Percentiles rank a stretch among this genome's conserved stretches.
Evolutionary conservation across 2,888 invertebrate species (phyloP).

Genomic region (Pyrrhosoma nymphula): DNA sequence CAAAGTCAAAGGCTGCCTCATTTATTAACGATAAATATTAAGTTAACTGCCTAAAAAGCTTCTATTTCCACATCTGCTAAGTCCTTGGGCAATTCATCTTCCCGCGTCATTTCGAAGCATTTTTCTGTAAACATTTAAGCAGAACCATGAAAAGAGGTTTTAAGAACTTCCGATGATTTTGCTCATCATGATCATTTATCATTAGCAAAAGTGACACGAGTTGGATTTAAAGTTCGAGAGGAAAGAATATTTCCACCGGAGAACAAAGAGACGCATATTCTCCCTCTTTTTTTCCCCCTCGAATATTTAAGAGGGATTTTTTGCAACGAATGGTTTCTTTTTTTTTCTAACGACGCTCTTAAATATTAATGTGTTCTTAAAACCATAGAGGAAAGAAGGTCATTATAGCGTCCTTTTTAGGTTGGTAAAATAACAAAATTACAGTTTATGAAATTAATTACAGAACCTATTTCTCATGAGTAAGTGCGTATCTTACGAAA

Average conservation of each 20-base stretch:
- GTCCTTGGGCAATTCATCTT: neutral
- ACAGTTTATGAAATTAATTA: too few species aligned
- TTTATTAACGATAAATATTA: neutral
- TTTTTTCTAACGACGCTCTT: neutral
- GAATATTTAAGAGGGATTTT: neutral
- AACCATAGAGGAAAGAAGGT: neutral
- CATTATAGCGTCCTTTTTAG: neutral
- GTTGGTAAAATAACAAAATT: neutral
- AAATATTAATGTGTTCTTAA: neutral
- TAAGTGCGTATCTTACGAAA: too few species aligned
- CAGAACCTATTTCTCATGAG: too few species aligned
- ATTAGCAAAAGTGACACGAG: neutral
- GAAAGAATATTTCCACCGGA: neutral
- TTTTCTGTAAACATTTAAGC: neutral
- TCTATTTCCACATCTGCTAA: neutral
- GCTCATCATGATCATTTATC: conserved; percentile 13
- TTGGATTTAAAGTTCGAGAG: neutral
- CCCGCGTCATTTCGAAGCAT: neutral
- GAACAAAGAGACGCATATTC: neutral
- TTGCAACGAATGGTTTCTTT: neutral
- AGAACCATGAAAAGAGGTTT: neutral
- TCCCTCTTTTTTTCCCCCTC: neutral
- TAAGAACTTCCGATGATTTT: neutral
- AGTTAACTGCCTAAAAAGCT: neutral
- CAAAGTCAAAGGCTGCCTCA: neutral